phyloP scores from a whole-genome alignment of 2,113 vertebrate genomes.

The Hemiscyllium ocellatum region DNA sequence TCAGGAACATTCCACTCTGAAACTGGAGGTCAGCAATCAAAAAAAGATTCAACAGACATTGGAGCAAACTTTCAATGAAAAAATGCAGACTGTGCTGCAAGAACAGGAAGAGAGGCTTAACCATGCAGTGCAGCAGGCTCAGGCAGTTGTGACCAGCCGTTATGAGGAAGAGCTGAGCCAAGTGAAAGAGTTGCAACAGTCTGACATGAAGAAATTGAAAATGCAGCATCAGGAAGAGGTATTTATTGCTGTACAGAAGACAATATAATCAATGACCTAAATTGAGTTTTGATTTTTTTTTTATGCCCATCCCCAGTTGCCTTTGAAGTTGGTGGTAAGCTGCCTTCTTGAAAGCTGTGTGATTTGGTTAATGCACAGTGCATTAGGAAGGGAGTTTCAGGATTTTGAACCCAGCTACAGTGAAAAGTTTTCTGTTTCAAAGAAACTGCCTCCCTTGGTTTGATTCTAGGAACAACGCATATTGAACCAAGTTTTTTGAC shows the following conservation, averaged over 20 bases:
- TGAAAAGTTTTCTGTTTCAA: background rate
- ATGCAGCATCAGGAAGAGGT: slow-evolving; percentile 40
- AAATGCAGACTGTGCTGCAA: slow-evolving; percentile 47
- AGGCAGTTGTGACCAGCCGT: slow-evolving; percentile 41
- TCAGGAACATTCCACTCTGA: slow-evolving; percentile 50
- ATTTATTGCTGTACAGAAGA: background rate
- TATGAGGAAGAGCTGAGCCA: slow-evolving; percentile 50
- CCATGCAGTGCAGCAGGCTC: slow-evolving; percentile 47
- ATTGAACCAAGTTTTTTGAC: background rate
- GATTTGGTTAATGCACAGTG: too few relatives aligned
- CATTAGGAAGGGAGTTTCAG: too few relatives aligned
- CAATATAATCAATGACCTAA: background rate
- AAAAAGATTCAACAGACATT: slow-evolving; percentile 48
- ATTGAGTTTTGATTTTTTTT: background rate
- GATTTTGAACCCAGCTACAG: too few relatives aligned
- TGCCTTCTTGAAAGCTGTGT: too few relatives aligned
- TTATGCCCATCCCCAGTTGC: too few relatives aligned
- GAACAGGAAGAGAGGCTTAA: slow-evolving; percentile 44
- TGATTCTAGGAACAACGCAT: background rate
- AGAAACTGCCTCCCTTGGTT: background rate
- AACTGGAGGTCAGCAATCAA: slow-evolving; percentile 48
- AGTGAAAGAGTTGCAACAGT: slow-evolving; percentile 50
- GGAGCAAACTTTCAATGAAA: slow-evolving; percentile 46
- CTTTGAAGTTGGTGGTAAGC: too few relatives aligned
- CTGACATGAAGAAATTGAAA: slow-evolving; percentile 51